A percentile compares a stretch with the other conserved stretches of the same genome.
phyloP scores from a whole-genome alignment of 2,888 invertebrate genomes.

The Tetragonisca angustula region DNA sequence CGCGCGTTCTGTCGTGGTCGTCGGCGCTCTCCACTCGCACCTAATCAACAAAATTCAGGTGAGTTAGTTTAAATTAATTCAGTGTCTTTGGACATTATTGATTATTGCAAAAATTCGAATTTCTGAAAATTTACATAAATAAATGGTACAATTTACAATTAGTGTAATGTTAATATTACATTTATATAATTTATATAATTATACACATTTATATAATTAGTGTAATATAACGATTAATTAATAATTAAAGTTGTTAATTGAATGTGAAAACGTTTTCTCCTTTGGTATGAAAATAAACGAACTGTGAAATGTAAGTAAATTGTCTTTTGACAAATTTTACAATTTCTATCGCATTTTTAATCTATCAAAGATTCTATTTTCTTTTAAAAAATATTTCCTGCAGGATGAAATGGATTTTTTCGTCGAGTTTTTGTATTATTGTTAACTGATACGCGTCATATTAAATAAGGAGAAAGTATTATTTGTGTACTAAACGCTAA shows the following conservation, averaged over 20 bases:
- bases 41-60: conserved; percentile 84
- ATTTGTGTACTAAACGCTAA: not conserved
- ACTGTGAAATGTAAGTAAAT: too few species aligned
- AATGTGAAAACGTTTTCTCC: too few species aligned
- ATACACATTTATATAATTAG: too few species aligned
- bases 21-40: conserved; percentile 93
- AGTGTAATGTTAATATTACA: too few species aligned
- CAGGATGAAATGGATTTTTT: not conserved
- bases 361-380: not conserved
- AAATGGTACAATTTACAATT: too few species aligned
- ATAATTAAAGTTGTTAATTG: too few species aligned
- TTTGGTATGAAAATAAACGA: too few species aligned
- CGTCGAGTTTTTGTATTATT: not conserved
- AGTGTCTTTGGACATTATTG: not conserved
- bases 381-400: not conserved
- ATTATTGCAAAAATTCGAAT: too few species aligned
- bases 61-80: not conserved
- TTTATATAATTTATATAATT: too few species aligned
- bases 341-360: not conserved
- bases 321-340: too few species aligned
- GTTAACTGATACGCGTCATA: not conserved
- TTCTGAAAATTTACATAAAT: not conserved
- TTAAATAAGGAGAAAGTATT: not conserved
- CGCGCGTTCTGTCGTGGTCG: conserved; percentile 93
- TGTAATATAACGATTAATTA: too few species aligned